Conservation (phyloP, 2,797 vertebrate genomes). For the Nyctalus aviator region DNA sequence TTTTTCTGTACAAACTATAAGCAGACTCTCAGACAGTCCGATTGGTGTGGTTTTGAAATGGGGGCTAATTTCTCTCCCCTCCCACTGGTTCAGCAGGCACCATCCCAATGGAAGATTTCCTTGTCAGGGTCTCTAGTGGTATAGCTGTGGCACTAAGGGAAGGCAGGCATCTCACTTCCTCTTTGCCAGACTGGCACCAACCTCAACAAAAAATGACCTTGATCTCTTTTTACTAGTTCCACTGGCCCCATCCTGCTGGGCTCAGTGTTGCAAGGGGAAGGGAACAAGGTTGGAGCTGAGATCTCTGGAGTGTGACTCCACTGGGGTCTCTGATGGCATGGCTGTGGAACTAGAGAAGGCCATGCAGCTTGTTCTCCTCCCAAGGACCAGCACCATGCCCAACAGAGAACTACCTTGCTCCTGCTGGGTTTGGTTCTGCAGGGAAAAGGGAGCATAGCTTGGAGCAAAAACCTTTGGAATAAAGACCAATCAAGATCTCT, state of each 20-base stretch:
- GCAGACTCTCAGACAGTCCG: neutral
- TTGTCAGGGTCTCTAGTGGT: neutral
- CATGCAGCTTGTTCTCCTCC: neutral
- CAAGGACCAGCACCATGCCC: neutral
- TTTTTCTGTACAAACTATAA: neutral
- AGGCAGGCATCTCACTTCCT: no score
- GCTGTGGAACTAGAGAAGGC: neutral
- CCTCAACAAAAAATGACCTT: neutral
- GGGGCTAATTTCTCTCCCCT: neutral
- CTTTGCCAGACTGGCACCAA: no score
- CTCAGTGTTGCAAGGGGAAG: neutral
- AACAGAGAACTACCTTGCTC: neutral
- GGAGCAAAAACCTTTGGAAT: no score
- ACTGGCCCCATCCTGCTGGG: neutral
- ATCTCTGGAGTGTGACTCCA: no score
- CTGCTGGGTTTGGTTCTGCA: neutral
- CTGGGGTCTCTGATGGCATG: no score
- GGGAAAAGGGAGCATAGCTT: no score
- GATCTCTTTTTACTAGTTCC: neutral
- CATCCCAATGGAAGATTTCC: neutral
- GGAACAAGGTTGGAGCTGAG: no score
- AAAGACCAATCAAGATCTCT: no score
- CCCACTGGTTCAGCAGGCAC: neutral
- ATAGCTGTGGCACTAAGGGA: no score
- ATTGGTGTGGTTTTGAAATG: neutral